phyloP scores from a whole-genome alignment of 2,888 invertebrate species.

The Drosophila macrothrix region DNA sequence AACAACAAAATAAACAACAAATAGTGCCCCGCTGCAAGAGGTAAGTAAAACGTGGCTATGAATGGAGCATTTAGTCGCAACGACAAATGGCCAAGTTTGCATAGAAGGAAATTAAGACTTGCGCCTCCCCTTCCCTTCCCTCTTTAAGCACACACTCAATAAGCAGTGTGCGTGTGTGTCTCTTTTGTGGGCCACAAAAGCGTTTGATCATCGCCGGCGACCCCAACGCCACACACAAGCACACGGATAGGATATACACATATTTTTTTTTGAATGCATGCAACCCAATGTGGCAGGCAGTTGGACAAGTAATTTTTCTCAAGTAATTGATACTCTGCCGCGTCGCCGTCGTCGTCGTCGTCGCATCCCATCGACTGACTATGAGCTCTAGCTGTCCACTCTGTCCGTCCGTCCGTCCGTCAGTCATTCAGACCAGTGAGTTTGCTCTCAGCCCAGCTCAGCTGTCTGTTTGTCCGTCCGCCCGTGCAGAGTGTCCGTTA shows the following conservation, averaged over 20 bases:
- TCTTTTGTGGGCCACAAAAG: conserved; percentile 47
- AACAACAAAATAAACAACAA: conserved; percentile 9
- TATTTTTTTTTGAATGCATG: conserved; percentile 20
- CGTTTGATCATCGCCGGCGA: conserved; percentile 70
- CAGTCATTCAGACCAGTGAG: conserved; percentile 24
- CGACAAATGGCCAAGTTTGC: conserved; percentile 77
- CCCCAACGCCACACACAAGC: conserved; percentile 50
- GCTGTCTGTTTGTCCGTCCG: conserved; percentile 58
- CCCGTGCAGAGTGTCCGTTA: conserved; percentile 51
- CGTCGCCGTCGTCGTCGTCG: conserved; percentile 36
- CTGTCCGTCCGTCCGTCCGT: conserved; percentile 6
- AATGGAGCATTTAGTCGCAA: conserved; percentile 71
- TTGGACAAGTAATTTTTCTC: conserved; percentile 81
- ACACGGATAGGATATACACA: conserved; percentile 25
- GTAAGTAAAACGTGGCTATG: conserved; percentile 46
- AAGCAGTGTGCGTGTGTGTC: conserved; percentile 7
- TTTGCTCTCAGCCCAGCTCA: conserved; percentile 68
- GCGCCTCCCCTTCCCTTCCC: conserved; percentile 18
- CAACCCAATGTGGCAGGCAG: conserved; percentile 27
- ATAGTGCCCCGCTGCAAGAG: conserved; percentile 15
- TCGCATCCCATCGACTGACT: conserved; percentile 56
- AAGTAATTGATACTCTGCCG: conserved; percentile 83
- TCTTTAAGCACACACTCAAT: conserved; percentile 39
- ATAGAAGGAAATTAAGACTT: conserved; percentile 76
- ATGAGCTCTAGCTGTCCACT: conserved; percentile 48